Evolutionary conservation across 2,797 vertebrate genomes (phyloP), one percentile per base, ranked within the genome.

Genomic region (Neoniphon sammara): DNA sequence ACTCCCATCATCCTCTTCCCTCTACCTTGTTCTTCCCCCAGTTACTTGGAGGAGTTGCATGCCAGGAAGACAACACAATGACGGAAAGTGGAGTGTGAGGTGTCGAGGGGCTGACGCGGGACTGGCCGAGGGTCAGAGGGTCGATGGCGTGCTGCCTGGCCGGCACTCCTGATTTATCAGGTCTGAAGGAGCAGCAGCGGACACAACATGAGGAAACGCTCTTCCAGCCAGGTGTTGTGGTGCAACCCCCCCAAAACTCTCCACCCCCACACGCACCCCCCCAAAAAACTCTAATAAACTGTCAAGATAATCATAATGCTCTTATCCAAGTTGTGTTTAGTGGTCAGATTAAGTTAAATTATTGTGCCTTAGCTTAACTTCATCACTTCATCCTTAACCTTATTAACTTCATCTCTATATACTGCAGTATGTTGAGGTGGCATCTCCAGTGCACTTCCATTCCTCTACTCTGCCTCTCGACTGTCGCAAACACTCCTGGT

Each of bases 41-140:
- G 76, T 90, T 81, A 75, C 75, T 74, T 83, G 60, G 88, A 70
- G 90, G 84, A 89, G 91, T 78, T 77, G 80, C 86, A 83, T 85
- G 87, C 87, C 89, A 94, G 91, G 92, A 94, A 93, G 90, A 94
- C 78, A 73, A 87, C 82, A 93, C 91, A 93, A 93, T 93, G 87
- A 87, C 78, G 82, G 91, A 92, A 91, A 92, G 89, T 70, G 76
- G 80, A 70, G 85, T 65, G 73, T 14, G 70, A 87, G 75, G 78
- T 84, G 87, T 91, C 59, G 73, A 27, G 25, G 39, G 64, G 73
- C 25, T 69, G 75, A 66, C 75, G 66, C 46, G 52, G 63, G 66
- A 53, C 78, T 36, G 58, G 56, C 17, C 7, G 1, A 55, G 62
- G 85, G 74, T 83, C 64, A 87, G 65, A 67, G 80, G 88, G 88